Base-by-base conservation (phyloP, 2,888 invertebrate genomes). In the Ochropleura leucogaster region DNA sequence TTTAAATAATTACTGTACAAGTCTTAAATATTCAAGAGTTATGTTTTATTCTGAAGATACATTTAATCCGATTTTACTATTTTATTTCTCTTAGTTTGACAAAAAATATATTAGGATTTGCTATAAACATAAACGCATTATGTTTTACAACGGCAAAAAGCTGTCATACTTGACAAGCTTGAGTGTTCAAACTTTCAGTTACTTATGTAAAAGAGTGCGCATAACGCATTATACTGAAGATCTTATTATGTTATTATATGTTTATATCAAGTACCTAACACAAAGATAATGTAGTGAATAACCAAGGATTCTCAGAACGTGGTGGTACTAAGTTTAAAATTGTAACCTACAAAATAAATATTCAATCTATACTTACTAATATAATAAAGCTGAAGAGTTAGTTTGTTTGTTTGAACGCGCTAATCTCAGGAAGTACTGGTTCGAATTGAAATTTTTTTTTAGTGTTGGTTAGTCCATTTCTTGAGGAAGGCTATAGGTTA, bases 321-420 rank as follows among this genome's bases (percentile, higher is more conserved):
- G 3, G 40, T 30, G 3, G 16, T 18, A 30, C 20, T 53, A 8
- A 12, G 8, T 69, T 76, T n/a, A 9, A 68, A 18, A 69, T 46
- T 68, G n/a, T 51, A 10, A 18, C 63, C 18, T 70, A 14, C 1
- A 14, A 63, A 71, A 49, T 63, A 51, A 20, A 51, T 18, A 49
- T 46, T 4, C 12, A 20, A 44, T 40, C n/a, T n/a, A n/a, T n/a
- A n/a, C n/a, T n/a, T n/a, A n/a, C n/a, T n/a, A n/a, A n/a, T n/a
- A n/a, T n/a, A n/a, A n/a, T n/a, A n/a, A n/a, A n/a, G n/a, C n/a
- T n/a, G n/a, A n/a, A n/a, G n/a, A n/a, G n/a, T n/a, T n/a, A n/a
- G n/a, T n/a, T n/a, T n/a, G n/a, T n/a, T n/a, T n/a, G n/a, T n/a
- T n/a, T n/a, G n/a, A n/a, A n/a, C n/a, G n/a, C n/a, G n/a, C n/a